Base-by-base conservation (phyloP, 2,797 vertebrate species). In the Gallinago nigripennis region DNA sequence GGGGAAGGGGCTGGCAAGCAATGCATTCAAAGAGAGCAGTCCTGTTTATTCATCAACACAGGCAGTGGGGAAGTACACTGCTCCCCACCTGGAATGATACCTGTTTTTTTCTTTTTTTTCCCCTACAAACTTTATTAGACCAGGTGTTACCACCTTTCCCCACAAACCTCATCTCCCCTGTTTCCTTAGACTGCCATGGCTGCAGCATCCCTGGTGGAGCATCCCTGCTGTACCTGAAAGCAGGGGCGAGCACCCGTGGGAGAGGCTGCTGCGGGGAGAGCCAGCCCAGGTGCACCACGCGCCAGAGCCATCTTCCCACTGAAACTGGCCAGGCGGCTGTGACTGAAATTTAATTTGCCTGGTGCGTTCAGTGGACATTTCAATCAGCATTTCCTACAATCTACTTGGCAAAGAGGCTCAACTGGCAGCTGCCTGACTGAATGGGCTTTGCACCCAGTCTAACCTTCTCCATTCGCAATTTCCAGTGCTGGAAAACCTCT, bases 381-480 rank as follows among this genome's bases (percentile, higher is more conserved):
- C 92, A 93, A 96, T 96, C 95, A 94, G 82, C 91, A 33, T 84
- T 96, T 86, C 86, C 94, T 95, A 94, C 95, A 95, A 95, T 92
- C 92, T 88, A 7, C 88, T 97, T 97, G 96, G 96, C 95, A 96
- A 86, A 92, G 86, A 82, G 60, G 86, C 86, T 82, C 83, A n/a
- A 54, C 53, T 96, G 95, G 95, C 96, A 97, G 96, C 96, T 97
- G 96, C 68, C 81, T 96, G 91, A 94, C 88, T 96, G 94, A 97
- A 96, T 97, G 95, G 96, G 96, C 95, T 96, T 96, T 95, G 94
- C 95, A 97, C 91, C 93, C 95, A 95, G 95, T 96, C 96, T 96
- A 96, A 96, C 96, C 96, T 95, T 88, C 88, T 92, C 86, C 88
- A 85, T 92, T 96, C 0, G 86, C 65, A 56, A 41, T 92, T 95